phyloP scores from a whole-genome alignment of 2,888 invertebrate species.

The Lepidochitona cinerea region DNA sequence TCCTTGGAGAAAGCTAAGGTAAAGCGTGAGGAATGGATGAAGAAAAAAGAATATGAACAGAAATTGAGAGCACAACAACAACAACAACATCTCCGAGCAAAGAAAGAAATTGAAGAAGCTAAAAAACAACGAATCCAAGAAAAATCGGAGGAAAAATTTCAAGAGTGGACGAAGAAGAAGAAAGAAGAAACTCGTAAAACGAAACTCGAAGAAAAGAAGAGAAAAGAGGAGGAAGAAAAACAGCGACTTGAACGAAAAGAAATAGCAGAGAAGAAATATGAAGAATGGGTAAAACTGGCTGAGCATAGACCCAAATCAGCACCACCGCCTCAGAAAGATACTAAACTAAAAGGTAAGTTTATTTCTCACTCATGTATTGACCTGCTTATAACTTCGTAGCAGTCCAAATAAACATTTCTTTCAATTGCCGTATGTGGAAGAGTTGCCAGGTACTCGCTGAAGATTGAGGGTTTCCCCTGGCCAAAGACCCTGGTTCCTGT shows the following conservation, averaged over 20 bases:
- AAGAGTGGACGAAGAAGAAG: constrained; percentile 39
- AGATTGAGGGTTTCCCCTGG: too few relatives aligned
- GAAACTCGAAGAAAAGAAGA: constrained; percentile 46
- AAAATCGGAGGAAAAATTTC: constrained; percentile 37
- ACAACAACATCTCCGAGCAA: constrained; percentile 22
- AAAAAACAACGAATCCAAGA: constrained; percentile 28
- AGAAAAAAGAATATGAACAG: constrained; percentile 46
- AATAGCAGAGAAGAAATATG: constrained; percentile 50
- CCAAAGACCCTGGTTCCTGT: too few relatives aligned
- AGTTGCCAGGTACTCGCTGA: too few relatives aligned
- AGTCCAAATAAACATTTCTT: too few relatives aligned
- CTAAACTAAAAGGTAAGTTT: not conserved
- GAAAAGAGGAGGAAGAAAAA: constrained; percentile 44
- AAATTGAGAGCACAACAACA: constrained; percentile 32
- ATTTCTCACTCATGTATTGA: too few relatives aligned
- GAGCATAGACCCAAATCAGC: constrained; percentile 50
- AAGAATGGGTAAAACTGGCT: constrained; percentile 54
- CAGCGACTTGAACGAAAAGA: constrained; percentile 40
- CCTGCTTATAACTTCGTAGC: too few relatives aligned
- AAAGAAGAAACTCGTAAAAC: constrained; percentile 43
- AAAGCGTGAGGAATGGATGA: constrained; percentile 50
- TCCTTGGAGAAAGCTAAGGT: constrained; percentile 45
- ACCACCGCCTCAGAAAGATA: constrained; percentile 55
- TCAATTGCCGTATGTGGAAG: too few relatives aligned
- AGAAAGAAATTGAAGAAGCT: constrained; percentile 29